A percentile compares a stretch with the other conserved stretches of the same genome.
These are phyloP conservation scores for Lasioglossum oenotherae DNA, from an alignment of 2,888 invertebrate genomes.

Conservation along the genomic window DNA sequence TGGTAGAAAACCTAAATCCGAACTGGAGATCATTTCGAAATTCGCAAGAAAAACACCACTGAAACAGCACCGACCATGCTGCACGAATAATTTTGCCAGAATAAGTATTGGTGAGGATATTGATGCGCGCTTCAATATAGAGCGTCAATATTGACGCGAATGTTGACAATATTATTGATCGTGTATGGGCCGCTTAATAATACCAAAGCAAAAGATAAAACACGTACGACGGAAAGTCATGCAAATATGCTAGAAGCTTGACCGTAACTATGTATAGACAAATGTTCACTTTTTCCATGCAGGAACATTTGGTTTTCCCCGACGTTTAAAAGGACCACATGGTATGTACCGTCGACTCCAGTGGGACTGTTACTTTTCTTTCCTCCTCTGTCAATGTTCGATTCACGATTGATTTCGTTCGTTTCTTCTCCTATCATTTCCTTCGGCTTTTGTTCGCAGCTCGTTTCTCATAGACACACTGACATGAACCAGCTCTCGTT, in stretches of 20 bases:
- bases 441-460: not conserved
- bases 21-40: no score
- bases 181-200: no score
- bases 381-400: not conserved
- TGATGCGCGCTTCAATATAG: no score
- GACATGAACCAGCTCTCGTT: not conserved
- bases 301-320: slow-evolving; percentile 33
- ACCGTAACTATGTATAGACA: not conserved
- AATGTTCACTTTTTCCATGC: slow-evolving; percentile 39
- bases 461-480: slow-evolving; percentile 1
- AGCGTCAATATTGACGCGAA: no score
- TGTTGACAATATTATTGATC: no score
- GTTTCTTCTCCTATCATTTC: not conserved
- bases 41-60: no score
- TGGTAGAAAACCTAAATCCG: no score
- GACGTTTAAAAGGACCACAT: slow-evolving; percentile 39
- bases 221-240: not conserved
- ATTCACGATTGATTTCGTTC: slow-evolving; percentile 11
- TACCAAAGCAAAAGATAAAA: not conserved
- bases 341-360: slow-evolving; percentile 41
- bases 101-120: no score
- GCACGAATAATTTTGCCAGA: no score
- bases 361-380: slow-evolving; percentile 1
- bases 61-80: no score
- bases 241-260: not conserved